A percentile compares a stretch with the other conserved stretches of the same genome.
These are phyloP conservation scores for Anthoscopus minutus DNA, from an alignment of 2,113 vertebrate species.

Conservation along the genomic window DNA sequence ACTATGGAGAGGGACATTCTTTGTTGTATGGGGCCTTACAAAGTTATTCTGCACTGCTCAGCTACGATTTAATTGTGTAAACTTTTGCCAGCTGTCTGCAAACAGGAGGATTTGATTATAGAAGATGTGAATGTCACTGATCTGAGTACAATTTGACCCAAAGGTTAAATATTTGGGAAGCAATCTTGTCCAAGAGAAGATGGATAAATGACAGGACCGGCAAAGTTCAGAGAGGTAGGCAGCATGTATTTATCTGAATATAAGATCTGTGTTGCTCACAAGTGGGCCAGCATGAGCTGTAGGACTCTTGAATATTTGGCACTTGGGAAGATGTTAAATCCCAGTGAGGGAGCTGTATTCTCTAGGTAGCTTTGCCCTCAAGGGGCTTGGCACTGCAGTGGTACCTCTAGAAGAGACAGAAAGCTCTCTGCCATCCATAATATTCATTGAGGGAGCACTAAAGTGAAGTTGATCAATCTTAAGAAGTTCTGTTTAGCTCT, in stretches of 20 bases:
- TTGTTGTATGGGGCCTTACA: background rate
- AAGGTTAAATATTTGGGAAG: background rate
- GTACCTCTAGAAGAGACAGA: background rate
- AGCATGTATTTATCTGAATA: background rate
- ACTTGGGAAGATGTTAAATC: background rate
- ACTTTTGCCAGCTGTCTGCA: background rate
- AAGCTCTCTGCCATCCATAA: background rate
- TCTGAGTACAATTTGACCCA: background rate
- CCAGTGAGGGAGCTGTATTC: background rate
- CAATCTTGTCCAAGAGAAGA: background rate
- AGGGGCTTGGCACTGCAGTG: background rate
- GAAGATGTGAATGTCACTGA: background rate
- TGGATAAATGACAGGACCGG: background rate
- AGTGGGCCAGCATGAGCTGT: background rate
- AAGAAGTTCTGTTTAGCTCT: background rate
- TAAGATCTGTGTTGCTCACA: background rate
- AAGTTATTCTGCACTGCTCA: background rate
- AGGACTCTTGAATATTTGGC: background rate
- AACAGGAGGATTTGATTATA: background rate
- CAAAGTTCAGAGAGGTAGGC: background rate
- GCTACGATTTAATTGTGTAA: background rate
- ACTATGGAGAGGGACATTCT: background rate
- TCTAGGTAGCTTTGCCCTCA: background rate
- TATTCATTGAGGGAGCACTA: background rate
- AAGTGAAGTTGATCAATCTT: background rate